phyloP scores from a whole-genome alignment of 2,113 vertebrate genomes.

The Thalassoma bifasciatum region DNA sequence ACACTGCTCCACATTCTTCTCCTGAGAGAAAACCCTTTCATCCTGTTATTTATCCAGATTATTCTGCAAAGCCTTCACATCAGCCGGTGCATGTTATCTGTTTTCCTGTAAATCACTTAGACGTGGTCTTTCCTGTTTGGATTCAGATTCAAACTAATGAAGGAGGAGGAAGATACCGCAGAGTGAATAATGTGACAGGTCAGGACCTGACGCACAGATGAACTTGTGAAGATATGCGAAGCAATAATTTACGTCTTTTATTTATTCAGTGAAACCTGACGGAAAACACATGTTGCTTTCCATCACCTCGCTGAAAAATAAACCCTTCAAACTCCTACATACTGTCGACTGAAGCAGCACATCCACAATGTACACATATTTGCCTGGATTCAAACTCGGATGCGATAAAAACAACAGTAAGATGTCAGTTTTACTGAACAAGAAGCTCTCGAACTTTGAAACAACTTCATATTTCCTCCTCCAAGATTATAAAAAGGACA shows the following conservation, averaged over 20 bases:
- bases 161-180: conserved; percentile 33
- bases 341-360: not conserved
- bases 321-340: conserved; percentile 3
- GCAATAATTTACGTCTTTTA: conserved; percentile 60
- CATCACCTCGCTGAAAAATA: conserved; percentile 11
- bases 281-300: conserved; percentile 44
- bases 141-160: conserved; percentile 46
- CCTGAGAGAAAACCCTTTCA: conserved; percentile 33
- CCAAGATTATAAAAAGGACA: conserved; percentile 1
- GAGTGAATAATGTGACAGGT: conserved; percentile 44
- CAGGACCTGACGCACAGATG: conserved; percentile 31
- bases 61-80: conserved; percentile 42
- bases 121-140: conserved; percentile 72
- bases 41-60: conserved; percentile 41
- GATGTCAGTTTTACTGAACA: not conserved
- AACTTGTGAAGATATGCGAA: conserved; percentile 50
- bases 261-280: conserved; percentile 50
- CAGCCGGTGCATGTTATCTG: conserved; percentile 45
- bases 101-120: conserved; percentile 63
- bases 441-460: conserved; percentile 1
- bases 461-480: not conserved
- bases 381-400: not conserved
- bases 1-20: conserved; percentile 35
- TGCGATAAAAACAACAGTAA: too few species aligned
- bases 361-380: not conserved